A percentile compares a stretch with the other conserved stretches of the same genome.
Conservation (phyloP, 2,888 invertebrate species). For the Celastrina argiolus region DNA sequence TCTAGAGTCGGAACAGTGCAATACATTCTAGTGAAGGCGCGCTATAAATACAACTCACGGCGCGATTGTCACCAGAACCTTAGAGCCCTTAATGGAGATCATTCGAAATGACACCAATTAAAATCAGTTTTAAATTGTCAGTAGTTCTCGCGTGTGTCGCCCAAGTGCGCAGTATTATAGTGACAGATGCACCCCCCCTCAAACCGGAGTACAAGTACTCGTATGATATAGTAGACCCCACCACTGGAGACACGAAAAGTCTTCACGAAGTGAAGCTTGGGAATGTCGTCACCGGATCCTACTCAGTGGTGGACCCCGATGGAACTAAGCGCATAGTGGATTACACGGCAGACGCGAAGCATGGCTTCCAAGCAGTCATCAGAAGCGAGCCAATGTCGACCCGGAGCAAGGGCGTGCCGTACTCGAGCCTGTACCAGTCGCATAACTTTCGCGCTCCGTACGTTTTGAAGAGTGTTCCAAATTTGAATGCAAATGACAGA, state of each 20-base stretch:
- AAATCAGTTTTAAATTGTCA: not conserved
- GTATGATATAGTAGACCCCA: constrained; percentile 74
- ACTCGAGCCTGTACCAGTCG: constrained; percentile 25
- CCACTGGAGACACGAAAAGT: constrained; percentile 66
- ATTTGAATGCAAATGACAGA: not conserved
- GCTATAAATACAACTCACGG: constrained; percentile 59
- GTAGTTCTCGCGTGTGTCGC: constrained; percentile 37
- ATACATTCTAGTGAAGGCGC: constrained; percentile 63
- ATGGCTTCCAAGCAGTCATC: constrained; percentile 75
- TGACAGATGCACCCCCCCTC: constrained; percentile 56
- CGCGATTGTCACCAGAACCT: constrained; percentile 45
- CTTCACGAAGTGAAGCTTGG: constrained; percentile 62
- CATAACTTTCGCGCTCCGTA: constrained; percentile 22
- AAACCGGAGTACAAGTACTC: constrained; percentile 65
- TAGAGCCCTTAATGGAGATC: constrained; percentile 50
- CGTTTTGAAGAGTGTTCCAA: constrained; percentile 3
- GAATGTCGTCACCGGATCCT: constrained; percentile 60
- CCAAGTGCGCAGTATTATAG: constrained; percentile 53
- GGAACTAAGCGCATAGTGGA: constrained; percentile 66
- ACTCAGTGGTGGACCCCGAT: constrained; percentile 65
- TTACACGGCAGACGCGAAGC: constrained; percentile 68
- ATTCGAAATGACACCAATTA: constrained; percentile 56
- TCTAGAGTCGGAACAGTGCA: constrained; percentile 38
- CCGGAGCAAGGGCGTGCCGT: constrained; percentile 24
- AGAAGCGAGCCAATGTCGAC: constrained; percentile 53